Base-by-base conservation (phyloP, 53 echinoderm and acorn worm genomes). In the Astropecten irregularis region DNA sequence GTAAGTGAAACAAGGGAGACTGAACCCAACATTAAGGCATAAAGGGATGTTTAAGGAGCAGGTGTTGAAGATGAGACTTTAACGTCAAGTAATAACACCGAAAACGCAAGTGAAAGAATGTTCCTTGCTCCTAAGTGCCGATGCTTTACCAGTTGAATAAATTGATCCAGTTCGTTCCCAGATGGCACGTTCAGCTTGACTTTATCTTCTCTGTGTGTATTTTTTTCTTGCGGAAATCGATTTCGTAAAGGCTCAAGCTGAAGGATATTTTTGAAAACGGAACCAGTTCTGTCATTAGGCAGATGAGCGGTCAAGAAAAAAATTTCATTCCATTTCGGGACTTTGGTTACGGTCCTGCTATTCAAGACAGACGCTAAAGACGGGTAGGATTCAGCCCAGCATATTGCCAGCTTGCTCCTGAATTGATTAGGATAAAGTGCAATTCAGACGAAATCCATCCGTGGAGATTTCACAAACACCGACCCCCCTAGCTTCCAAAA, bases 341-440 rank as follows among this genome's bases (percentile, higher is more conserved):
- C 30, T 79, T 62, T 61, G 62, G 79, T 79, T 79, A 61, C 79
- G 20, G 21, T 28, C 62, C 3, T 19, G 39, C 62, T 40, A 20
- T 60, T 79, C 33, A 79, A 28, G 31, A 31, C 7, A 40, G 35
- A 28, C 79, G 48, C 49, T 0, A 48, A n/a, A 48, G 79, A 57
- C 58, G 40, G 2, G n/a, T n/a, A 4, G 28, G 58, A 76, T 40
- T 60, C 79, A 11, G 42, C 42, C 6, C 11, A 42, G 42, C 47
- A 31, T 47, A 9, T 33, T 56, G 30, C 60, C 44, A 62, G 47
- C 42, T 62, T 47, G 48, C 61, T 60, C 25, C 79, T 62, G 79
- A 60, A 79, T 79, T 79, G 79, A 79, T 79, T 40, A 79, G 63
- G 47, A 79, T 29, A 79, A 79, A 79, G 79, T 79, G 79, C 79